Evolutionary conservation across 1,140 invertebrate genomes (phyloP).

Genomic region (Cherax destructor): DNA sequence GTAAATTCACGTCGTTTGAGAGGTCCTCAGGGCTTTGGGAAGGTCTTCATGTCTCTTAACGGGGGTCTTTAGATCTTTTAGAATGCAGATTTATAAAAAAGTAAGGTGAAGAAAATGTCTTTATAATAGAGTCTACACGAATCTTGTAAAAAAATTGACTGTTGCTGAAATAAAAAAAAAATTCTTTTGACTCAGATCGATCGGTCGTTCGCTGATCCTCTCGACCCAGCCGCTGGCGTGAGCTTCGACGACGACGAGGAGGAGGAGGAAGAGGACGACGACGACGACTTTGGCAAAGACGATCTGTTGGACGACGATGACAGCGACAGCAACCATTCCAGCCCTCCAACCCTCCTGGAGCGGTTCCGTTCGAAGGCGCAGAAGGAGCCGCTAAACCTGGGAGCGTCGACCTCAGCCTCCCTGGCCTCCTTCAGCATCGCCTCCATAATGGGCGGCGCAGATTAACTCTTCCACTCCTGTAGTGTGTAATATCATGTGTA

Average conservation of each 20-base stretch:
- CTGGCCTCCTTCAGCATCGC: slow-evolving; percentile 61
- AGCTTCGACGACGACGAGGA: slow-evolving; percentile 34
- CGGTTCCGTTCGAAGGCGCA: slow-evolving; percentile 30
- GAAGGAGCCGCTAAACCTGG: slow-evolving; percentile 47
- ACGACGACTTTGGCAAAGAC: slow-evolving; percentile 4
- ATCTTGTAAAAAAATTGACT: too few species aligned
- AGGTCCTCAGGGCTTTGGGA: too few species aligned
- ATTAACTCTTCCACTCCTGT: neutral
- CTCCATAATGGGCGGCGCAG: slow-evolving; percentile 52
- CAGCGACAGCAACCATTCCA: slow-evolving; percentile 58
- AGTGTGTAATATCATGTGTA: neutral
- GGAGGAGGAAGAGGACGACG: slow-evolving; percentile 49
- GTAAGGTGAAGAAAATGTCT: too few species aligned
- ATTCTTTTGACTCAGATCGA: too few species aligned
- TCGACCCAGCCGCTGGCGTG: neutral
- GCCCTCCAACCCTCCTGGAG: slow-evolving; percentile 48
- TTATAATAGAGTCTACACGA: too few species aligned
- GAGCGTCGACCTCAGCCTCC: slow-evolving; percentile 57
- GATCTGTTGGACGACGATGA: slow-evolving; percentile 44
- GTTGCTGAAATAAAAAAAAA: neutral
- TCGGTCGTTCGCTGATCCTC: neutral
- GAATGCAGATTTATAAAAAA: too few species aligned
- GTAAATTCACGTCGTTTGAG: too few species aligned
- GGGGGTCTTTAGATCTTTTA: too few species aligned
- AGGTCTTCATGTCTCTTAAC: too few species aligned